These are phyloP conservation scores for Schlechtendalia chinensis DNA, from an alignment of 1,140 invertebrate genomes.

Conservation along the genomic window DNA sequence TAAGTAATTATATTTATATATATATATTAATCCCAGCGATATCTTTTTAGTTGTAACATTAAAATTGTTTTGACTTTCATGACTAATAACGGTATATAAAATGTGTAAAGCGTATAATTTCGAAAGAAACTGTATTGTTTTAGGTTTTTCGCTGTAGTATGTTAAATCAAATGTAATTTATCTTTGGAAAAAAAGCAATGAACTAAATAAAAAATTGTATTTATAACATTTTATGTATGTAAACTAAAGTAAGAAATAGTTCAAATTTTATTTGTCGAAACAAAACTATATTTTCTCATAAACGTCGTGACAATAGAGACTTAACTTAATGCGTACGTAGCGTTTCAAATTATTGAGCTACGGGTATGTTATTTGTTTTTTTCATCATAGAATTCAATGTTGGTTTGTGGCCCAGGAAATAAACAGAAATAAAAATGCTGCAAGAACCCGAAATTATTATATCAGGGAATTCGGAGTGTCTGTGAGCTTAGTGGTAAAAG, in stretches of 20 bases:
- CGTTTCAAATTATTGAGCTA: constrained; percentile 4
- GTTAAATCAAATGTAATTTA: too few species aligned
- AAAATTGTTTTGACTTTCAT: too few species aligned
- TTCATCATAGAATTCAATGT: background rate
- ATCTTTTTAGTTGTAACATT: too few species aligned
- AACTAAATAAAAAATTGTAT: background rate
- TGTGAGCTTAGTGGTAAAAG: background rate
- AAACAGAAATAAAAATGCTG: background rate
- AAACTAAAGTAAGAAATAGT: background rate
- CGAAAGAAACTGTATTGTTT: too few species aligned
- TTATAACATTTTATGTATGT: too few species aligned
- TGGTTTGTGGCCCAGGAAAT: background rate
- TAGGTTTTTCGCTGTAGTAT: too few species aligned
- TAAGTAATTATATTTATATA: too few species aligned
- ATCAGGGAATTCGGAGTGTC: background rate
- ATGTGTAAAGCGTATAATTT: too few species aligned
- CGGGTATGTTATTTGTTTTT: constrained; percentile 11
- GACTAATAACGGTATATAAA: too few species aligned
- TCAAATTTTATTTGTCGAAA: background rate
- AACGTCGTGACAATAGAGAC: background rate
- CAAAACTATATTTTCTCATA: background rate
- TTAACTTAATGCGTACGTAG: background rate
- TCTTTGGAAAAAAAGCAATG: background rate
- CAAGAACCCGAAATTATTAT: constrained; percentile 17
- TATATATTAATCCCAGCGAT: too few species aligned